Conservation (phyloP, 1,140 invertebrate species). For the Rhysida immarginata region DNA sequence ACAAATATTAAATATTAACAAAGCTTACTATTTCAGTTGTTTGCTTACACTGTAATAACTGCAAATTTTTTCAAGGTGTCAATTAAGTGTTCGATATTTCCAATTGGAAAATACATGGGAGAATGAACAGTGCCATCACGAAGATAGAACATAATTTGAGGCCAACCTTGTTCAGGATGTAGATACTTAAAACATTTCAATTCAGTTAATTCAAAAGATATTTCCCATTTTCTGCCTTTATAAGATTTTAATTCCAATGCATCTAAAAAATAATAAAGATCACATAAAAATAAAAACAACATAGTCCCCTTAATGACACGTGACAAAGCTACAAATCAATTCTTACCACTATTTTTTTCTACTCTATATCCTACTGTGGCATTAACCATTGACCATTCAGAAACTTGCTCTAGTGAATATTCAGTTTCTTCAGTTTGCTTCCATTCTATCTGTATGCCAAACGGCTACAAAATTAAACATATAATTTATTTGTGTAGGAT, state of each 20-base stretch:
- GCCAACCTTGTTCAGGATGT: constrained; percentile 25
- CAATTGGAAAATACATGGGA: constrained; percentile 69
- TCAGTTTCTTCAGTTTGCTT: constrained; percentile 25
- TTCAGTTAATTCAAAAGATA: constrained; percentile 33
- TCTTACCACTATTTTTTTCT: constrained; percentile 25
- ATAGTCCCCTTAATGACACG: background rate
- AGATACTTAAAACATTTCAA: constrained; percentile 32
- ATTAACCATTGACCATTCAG: constrained; percentile 28
- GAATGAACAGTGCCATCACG: constrained; percentile 55
- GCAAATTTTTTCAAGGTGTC: constrained; percentile 33
- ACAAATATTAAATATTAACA: background rate
- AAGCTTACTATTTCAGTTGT: background rate
- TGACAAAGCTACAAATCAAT: constrained; percentile 9
- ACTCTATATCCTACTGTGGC: constrained; percentile 25
- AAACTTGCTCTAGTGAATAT: constrained; percentile 4
- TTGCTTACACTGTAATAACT: constrained; percentile 30
- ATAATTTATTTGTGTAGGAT: too few species aligned
- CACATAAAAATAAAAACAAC: background rate
- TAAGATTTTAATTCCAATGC: background rate
- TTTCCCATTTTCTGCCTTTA: background rate
- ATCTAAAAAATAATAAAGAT: background rate
- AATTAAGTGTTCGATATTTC: constrained; percentile 63
- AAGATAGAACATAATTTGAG: constrained; percentile 31
- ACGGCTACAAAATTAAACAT: constrained; percentile 25
- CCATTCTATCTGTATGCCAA: constrained; percentile 32